phyloP scores from a whole-genome alignment of 1,140 invertebrate genomes.

The Harpegnathos saltator region DNA sequence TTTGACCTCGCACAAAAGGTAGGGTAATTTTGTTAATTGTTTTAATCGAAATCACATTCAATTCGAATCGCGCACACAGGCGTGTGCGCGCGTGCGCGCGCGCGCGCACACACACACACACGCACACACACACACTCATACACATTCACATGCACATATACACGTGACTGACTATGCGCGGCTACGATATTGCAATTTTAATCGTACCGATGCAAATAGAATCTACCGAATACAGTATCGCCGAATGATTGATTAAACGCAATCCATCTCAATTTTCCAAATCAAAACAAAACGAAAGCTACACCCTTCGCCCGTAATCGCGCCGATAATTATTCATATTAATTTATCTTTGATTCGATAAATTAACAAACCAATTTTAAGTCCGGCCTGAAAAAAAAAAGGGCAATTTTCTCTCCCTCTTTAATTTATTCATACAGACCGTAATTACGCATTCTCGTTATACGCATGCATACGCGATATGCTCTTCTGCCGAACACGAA shows the following conservation, averaged over 20 bases:
- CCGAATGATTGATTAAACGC: conserved; percentile 46
- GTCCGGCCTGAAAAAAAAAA: not conserved
- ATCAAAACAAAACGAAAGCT: conserved; percentile 13
- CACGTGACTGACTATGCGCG: conserved; percentile 13
- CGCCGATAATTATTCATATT: conserved; percentile 4
- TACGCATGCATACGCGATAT: no score
- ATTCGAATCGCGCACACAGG: conserved; percentile 32
- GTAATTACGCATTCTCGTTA: no score
- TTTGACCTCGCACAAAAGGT: conserved; percentile 36
- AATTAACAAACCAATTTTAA: not conserved
- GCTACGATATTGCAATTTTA: conserved; percentile 44
- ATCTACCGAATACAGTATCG: conserved; percentile 40
- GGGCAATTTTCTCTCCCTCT: no score
- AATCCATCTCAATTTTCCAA: conserved; percentile 35
- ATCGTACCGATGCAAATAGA: conserved; percentile 30
- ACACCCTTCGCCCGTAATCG: not conserved
- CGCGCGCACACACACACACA: no score
- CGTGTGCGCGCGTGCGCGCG: no score
- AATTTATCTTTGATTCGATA: not conserved
- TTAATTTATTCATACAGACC: no score
- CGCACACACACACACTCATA: no score
- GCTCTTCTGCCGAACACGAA: no score
- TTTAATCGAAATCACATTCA: conserved; percentile 54
- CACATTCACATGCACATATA: no score
- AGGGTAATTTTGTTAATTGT: conserved; percentile 54